Conservation (phyloP, 2,113 vertebrate genomes). For the Carassius gibelio region DNA sequence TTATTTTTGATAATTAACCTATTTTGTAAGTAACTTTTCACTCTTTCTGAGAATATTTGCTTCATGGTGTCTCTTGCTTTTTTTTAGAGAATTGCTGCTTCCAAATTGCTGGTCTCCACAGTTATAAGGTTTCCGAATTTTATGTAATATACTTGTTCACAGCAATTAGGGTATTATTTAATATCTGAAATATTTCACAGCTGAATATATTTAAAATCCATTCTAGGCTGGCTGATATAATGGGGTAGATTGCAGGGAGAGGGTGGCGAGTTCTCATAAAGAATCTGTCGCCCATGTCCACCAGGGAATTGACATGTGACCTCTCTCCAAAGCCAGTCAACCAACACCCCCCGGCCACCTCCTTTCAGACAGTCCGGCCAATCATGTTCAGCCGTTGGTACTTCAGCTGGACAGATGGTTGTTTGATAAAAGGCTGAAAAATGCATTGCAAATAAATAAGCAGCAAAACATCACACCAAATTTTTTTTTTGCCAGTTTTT, state of each 20-base stretch:
- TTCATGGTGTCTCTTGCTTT: neutral
- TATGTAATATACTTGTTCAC: slow-evolving; percentile 2
- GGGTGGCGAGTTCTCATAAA: slow-evolving; percentile 65
- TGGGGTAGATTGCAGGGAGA: neutral
- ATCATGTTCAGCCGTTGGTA: slow-evolving; percentile 71
- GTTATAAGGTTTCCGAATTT: slow-evolving; percentile 22
- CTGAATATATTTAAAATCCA: slow-evolving; percentile 21
- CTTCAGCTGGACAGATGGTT: slow-evolving; percentile 76
- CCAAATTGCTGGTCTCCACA: slow-evolving; percentile 18
- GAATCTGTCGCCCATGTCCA: slow-evolving; percentile 72
- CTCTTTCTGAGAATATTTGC: neutral
- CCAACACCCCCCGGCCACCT: slow-evolving; percentile 64
- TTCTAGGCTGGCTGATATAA: slow-evolving; percentile 15
- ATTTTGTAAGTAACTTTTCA: neutral
- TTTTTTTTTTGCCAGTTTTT: neutral
- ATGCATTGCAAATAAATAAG: slow-evolving; percentile 60
- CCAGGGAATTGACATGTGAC: slow-evolving; percentile 81
- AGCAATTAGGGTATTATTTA: neutral
- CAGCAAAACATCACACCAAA: slow-evolving; percentile 27
- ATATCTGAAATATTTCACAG: neutral
- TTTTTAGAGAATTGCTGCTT: slow-evolving; percentile 1
- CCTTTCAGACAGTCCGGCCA: slow-evolving; percentile 72
- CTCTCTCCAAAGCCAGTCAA: slow-evolving; percentile 76
- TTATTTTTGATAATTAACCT: slow-evolving; percentile 1
- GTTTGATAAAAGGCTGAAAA: slow-evolving; percentile 73